Evolutionary conservation across 2,797 vertebrate species (phyloP).

Genomic region (Betta splendens): DNA sequence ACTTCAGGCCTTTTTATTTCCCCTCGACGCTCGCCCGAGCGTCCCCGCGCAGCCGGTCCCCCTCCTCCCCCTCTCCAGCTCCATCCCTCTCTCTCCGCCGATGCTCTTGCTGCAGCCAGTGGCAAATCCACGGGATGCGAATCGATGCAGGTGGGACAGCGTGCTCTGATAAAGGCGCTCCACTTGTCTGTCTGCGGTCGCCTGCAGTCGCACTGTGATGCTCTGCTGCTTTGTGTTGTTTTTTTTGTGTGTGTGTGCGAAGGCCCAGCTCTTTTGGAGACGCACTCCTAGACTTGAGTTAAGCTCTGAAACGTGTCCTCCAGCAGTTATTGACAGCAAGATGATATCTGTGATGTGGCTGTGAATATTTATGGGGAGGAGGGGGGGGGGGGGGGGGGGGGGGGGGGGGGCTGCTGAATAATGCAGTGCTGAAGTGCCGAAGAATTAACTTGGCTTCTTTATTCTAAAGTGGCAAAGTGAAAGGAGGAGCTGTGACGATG

Average conservation of each 20-base stretch:
- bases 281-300: conserved; percentile 35
- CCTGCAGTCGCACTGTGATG: conserved; percentile 44
- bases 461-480: conserved; percentile 29
- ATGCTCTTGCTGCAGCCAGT: conserved; percentile 34
- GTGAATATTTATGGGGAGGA: conserved; percentile 56
- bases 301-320: conserved; percentile 57
- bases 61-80: fast-evolving
- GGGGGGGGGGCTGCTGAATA: conserved; percentile 48
- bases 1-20: conserved; percentile 14
- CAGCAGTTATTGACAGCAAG: conserved; percentile 53
- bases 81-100: fast-evolving
- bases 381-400: not conserved
- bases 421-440: conserved; percentile 45
- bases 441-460: conserved; percentile 49
- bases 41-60: not conserved
- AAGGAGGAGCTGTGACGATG: conserved; percentile 3
- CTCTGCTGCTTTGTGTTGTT: conserved; percentile 26
- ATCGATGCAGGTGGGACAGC: conserved; percentile 64
- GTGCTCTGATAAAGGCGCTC: conserved; percentile 42
- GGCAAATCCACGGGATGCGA: conserved; percentile 40
- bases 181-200: conserved; percentile 27
- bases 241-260: not conserved
- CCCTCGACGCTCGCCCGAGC: not conserved
- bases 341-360: conserved; percentile 57
- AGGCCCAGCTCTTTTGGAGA: not conserved